Conservation (phyloP, 2,888 invertebrate genomes). For the Eulithis prunata region DNA sequence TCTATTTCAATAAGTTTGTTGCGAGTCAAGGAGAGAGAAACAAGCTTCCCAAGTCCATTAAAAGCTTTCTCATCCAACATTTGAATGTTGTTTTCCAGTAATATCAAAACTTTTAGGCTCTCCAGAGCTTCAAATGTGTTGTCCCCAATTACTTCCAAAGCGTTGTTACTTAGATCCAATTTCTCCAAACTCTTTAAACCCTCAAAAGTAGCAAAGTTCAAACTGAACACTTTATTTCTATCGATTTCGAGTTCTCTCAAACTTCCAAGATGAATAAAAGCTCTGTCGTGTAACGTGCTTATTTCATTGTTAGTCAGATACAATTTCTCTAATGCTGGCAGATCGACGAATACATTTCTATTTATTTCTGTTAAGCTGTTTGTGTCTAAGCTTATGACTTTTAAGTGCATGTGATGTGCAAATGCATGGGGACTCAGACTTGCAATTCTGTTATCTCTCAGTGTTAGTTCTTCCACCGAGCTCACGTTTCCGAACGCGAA, state of each 20-base stretch:
- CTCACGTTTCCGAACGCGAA: conserved; percentile 90
- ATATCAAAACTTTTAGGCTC: conserved; percentile 62
- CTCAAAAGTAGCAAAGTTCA: conserved; percentile 90
- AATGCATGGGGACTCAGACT: conserved; percentile 87
- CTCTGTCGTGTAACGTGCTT: conserved; percentile 92
- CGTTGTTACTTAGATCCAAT: conserved; percentile 89
- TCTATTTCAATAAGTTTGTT: conserved; percentile 66
- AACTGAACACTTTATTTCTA: conserved; percentile 87
- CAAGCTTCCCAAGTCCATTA: conserved; percentile 61
- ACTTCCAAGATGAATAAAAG: conserved; percentile 88
- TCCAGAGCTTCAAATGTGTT: conserved; percentile 85
- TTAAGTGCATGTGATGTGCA: conserved; percentile 86
- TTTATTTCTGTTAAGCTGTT: conserved; percentile 90
- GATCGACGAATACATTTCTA: conserved; percentile 88
- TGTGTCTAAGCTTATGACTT: conserved; percentile 87
- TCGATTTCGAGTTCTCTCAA: conserved; percentile 91
- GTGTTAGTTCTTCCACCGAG: conserved; percentile 85
- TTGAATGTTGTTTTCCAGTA: conserved; percentile 74
- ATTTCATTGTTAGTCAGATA: conserved; percentile 93
- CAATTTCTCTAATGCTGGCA: conserved; percentile 88
- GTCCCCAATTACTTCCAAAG: conserved; percentile 90
- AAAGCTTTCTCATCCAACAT: conserved; percentile 78
- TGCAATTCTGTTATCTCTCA: conserved; percentile 88
- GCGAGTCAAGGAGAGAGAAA: conserved; percentile 63
- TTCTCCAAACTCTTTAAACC: conserved; percentile 88